Percentiles rank a stretch among this genome's conserved stretches.
These are phyloP conservation scores for Crotophaga sulcirostris DNA, from an alignment of 2,113 vertebrate species.

Conservation along the genomic window DNA sequence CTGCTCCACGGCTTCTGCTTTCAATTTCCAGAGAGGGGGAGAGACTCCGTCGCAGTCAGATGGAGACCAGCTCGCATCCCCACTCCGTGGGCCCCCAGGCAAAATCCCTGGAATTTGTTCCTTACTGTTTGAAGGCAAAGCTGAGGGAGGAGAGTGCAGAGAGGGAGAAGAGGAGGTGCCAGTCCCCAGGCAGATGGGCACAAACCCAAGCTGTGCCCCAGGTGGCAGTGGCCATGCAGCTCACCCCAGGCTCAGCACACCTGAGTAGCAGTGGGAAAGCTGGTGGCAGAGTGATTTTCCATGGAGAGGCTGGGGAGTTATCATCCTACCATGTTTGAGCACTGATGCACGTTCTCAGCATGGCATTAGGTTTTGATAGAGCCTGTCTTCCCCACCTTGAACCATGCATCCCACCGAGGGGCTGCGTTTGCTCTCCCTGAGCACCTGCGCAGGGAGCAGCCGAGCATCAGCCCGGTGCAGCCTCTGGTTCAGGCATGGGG, in stretches of 20 bases:
- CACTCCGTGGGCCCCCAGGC: slow-evolving; percentile 31
- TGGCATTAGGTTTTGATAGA: background rate
- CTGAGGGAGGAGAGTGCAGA: background rate
- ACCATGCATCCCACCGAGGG: background rate
- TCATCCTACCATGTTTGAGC: background rate
- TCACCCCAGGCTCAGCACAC: background rate
- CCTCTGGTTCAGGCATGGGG: background rate
- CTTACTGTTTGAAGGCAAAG: slow-evolving; percentile 55
- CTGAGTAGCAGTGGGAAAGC: background rate
- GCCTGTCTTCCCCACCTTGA: background rate
- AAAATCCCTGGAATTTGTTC: slow-evolving; percentile 73
- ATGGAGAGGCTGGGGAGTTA: background rate
- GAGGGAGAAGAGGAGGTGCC: background rate
- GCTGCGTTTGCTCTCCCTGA: background rate
- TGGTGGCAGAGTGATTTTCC: rapidly evolving
- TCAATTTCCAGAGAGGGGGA: slow-evolving; percentile 81
- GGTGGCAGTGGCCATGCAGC: rapidly evolving
- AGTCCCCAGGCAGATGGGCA: background rate
- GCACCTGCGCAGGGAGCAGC: background rate
- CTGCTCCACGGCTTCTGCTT: slow-evolving; percentile 86
- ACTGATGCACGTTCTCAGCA: background rate
- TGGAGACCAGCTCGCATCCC: slow-evolving; percentile 68
- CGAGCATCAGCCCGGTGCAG: rapidly evolving
- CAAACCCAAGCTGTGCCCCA: background rate
- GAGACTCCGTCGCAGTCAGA: slow-evolving; percentile 72